Base-by-base conservation (phyloP, 2,797 vertebrate genomes). In the Miopithecus talapoin region DNA sequence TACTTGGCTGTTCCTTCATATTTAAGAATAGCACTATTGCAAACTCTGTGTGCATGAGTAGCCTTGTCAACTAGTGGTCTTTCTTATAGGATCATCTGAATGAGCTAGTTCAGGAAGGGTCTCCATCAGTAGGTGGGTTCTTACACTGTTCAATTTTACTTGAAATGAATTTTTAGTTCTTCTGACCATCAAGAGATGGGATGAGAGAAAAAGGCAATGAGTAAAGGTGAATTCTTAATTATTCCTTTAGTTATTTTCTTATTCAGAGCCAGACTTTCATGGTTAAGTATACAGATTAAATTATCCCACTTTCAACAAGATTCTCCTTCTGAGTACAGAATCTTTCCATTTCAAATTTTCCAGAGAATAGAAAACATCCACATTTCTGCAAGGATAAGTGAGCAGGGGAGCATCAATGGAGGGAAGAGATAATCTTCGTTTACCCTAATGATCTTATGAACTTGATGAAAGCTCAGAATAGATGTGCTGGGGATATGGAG, bases 401-500 rank as follows among this genome's bases (percentile, higher is more conserved):
- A 13, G 19, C 14, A 78, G 16, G 41, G 53, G 26, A 12, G 13
- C 0, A 24, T 22, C 72, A 24, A 12, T 5, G 0, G 4, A 74
- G 26, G n/a, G 10, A 48, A 57, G 19, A 9, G 4, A 53, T 30
- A 70, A 39, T 61, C 13, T 43, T 41, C 6, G 2, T 78, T 28
- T 86, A 70, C 33, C 10, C 61, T 41, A 46, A 30, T 61, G 72
- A 43, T 59, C 53, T 59, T 57, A 28, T 84, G 43, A 91, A 72
- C 43, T 61, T n/a, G 70, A 2, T 81, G 50, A 84, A 70, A 93
- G 76, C 50, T 43, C 57, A 70, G 59, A 85, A 95, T 26, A 76
- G 12, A 39, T 36, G 2, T 2, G 0, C 1, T n/a, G 22, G 7
- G 22, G 3, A 17, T 53, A 30, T 24, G 7, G 26, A 36, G 33